Evolutionary conservation across 2,797 vertebrate species (phyloP).

Genomic region (Echiichthys vipera): DNA sequence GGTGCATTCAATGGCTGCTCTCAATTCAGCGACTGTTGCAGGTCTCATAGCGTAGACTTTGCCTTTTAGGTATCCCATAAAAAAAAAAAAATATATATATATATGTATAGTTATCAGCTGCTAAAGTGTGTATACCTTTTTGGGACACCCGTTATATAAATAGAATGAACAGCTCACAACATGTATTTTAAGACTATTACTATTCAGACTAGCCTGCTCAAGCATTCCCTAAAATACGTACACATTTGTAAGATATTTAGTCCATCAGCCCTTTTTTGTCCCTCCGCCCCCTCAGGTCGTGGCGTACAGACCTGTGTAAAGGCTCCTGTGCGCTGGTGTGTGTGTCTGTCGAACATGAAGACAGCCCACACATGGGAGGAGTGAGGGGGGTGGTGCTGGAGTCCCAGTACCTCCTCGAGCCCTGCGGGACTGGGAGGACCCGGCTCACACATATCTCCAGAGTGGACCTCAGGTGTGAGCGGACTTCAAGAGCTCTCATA

Average conservation of each 20-base stretch:
- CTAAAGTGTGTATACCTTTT: no score
- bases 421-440: conserved; percentile 88
- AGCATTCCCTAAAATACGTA: not conserved
- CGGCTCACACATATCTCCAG: conserved; percentile 92
- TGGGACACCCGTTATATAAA: no score
- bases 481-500: not conserved
- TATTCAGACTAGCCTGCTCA: not conserved
- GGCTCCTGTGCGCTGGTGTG: conserved; percentile 90
- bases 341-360: conserved; percentile 90
- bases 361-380: conserved; percentile 85
- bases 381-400: conserved; percentile 90
- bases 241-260: not conserved
- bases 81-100: no score
- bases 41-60: no score
- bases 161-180: not conserved
- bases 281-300: conserved; percentile 82
- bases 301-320: conserved; percentile 90
- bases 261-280: not conserved
- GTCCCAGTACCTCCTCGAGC: conserved; percentile 92
- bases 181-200: not conserved
- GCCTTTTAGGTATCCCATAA: no score
- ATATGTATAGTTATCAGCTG: no score
- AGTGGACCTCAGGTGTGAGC: conserved; percentile 90
- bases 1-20: no score
- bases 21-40: no score